Conservation (phyloP, 2,113 vertebrate genomes). For the Istiophorus platypterus region DNA sequence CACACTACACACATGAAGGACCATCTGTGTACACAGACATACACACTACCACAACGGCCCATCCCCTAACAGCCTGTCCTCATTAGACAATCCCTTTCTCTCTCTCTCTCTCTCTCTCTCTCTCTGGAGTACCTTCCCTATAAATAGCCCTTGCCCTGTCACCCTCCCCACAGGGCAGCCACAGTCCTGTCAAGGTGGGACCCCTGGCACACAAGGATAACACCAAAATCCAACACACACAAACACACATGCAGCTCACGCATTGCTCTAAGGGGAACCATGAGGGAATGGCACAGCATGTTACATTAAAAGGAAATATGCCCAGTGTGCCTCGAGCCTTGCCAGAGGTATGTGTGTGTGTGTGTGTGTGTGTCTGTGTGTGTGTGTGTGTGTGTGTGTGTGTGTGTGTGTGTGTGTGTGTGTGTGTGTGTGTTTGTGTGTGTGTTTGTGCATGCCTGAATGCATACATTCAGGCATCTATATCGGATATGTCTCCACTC, state of each 20-base stretch:
- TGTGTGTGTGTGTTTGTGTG: neutral
- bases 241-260: constrained; percentile 6
- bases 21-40: constrained; percentile 72
- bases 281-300: constrained; percentile 58
- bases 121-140: constrained; percentile 72
- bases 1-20: constrained; percentile 74
- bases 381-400: constrained; percentile 1
- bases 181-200: constrained; percentile 74
- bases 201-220: constrained; percentile 46
- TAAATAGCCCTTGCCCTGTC: constrained; percentile 76
- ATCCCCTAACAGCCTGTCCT: constrained; percentile 77
- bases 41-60: constrained; percentile 60
- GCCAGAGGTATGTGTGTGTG: constrained; percentile 59
- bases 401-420: neutral
- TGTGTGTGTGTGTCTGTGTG: neutral
- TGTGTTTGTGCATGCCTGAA: constrained; percentile 32
- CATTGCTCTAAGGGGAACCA: constrained; percentile 36
- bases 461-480: constrained; percentile 42
- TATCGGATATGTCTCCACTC: constrained; percentile 25
- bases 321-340: constrained; percentile 63
- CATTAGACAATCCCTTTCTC: constrained; percentile 75
- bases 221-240: constrained; percentile 29
- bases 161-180: constrained; percentile 66
- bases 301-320: constrained; percentile 67
- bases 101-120: constrained; percentile 56